Base-by-base conservation (phyloP, 2,113 vertebrate genomes). In the Percopsis transmontana region DNA sequence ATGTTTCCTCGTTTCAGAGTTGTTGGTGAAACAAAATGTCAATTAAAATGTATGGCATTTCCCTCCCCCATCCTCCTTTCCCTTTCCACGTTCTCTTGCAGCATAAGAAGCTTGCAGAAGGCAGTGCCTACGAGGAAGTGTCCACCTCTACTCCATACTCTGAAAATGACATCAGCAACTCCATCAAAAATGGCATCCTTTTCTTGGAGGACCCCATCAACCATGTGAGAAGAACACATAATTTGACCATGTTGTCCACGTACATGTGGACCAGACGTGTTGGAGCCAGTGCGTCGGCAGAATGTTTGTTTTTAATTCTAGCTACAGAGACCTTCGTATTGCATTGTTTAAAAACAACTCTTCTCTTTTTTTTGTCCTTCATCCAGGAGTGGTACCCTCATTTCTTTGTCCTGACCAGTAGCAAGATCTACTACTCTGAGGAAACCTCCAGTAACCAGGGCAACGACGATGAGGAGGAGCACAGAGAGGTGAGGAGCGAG, bases 61-160 rank as follows among this genome's bases (percentile, higher is more conserved):
- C 19, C 38, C 62, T 21, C 0, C 23, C 10, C 16, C 4, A 12
- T 54, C 19, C 42, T 23, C 16, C 21, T 20, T 18, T 20, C n/a
- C 7, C 13, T 48, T n/a, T 10, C 3, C 54, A 19, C 12, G 12
- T 51, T 58, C 40, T 62, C 15, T 5, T 58, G 15, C 76, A 99
- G 97, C 97, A 99, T 92, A 99, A 99, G 93, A 99, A 99, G 87
- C 92, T 99, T 40, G 96, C 97, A 0, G 97, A 99, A 76, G 97
- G 97, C 81, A 98, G 97, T 12, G 94, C 97, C 55, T 99, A 99
- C 0, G 97, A 99, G 76, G 97, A 99, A 74, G 92, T 98, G 50
- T 97, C 96, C 38, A 93, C 93, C 0, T 95, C 96, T 0, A 94
- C 95, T 0, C 94, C 97, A 67, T 99, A 98, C 85, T 97, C 96